phyloP scores from a whole-genome alignment of 1,140 invertebrate species.

The Teleogryllus occipitalis region DNA sequence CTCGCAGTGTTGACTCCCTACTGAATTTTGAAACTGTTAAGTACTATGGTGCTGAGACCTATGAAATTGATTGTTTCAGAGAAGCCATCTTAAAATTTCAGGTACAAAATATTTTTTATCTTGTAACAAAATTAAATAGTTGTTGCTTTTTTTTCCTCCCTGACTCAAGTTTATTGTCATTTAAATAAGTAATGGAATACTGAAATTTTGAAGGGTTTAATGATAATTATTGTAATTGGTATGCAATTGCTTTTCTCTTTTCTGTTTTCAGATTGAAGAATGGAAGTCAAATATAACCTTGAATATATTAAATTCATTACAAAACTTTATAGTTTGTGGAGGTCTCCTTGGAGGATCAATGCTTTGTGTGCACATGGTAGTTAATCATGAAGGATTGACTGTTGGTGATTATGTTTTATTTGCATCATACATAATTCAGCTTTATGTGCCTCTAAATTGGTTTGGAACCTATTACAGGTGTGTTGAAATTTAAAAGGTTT shows the following conservation, averaged over 20 bases:
- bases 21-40: slow-evolving; percentile 98
- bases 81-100: slow-evolving; percentile 76
- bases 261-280: slow-evolving; percentile 63
- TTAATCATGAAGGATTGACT: slow-evolving; percentile 58
- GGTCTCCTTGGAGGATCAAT: slow-evolving; percentile 81
- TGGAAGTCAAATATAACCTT: slow-evolving; percentile 77
- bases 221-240: background rate
- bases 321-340: slow-evolving; percentile 81
- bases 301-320: slow-evolving; percentile 79
- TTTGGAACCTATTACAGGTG: slow-evolving; percentile 97
- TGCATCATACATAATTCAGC: slow-evolving; percentile 86
- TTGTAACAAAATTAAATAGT: background rate
- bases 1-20: slow-evolving; percentile 91
- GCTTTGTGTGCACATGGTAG: slow-evolving; percentile 75
- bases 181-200: background rate
- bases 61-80: slow-evolving; percentile 78
- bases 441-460: slow-evolving; percentile 95
- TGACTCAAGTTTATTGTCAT: background rate
- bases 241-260: slow-evolving; percentile 17
- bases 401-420: slow-evolving; percentile 94
- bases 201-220: background rate
- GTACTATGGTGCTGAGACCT: slow-evolving; percentile 88
- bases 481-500: slow-evolving; percentile 7
- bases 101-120: slow-evolving; percentile 36
- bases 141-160: no score